phyloP scores from a whole-genome alignment of 1,140 invertebrate genomes.

The Whitmania pigra region DNA sequence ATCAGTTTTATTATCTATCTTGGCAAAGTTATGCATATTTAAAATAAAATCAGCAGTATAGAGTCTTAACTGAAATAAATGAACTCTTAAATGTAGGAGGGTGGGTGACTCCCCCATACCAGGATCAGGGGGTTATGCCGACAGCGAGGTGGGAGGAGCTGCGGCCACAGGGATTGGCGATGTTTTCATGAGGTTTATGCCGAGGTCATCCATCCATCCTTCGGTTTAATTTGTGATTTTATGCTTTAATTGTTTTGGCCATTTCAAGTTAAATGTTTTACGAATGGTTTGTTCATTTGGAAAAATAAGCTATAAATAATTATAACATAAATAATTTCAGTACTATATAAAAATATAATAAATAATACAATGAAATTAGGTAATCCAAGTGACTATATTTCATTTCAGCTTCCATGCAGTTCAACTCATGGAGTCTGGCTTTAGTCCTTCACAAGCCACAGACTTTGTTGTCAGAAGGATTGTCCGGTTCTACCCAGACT shows the following conservation, averaged over 20 bases:
- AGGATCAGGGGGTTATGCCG: conserved; percentile 88
- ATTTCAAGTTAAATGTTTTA: too few relatives aligned
- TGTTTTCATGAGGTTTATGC: conserved; percentile 84
- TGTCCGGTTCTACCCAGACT: conserved; percentile 57
- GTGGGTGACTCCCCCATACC: conserved; percentile 88
- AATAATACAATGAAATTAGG: too few relatives aligned
- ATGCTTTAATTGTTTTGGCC: too few relatives aligned
- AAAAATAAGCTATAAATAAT: too few relatives aligned
- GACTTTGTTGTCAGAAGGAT: conserved; percentile 30
- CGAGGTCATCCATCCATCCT: conserved; percentile 52
- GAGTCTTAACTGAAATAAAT: not conserved
- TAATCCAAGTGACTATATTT: not conserved
- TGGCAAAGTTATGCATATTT: too few relatives aligned
- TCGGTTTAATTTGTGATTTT: too few relatives aligned
- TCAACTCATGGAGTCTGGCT: conserved; percentile 30
- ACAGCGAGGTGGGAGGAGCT: conserved; percentile 75
- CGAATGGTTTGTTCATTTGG: too few relatives aligned
- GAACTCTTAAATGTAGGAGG: conserved; percentile 46
- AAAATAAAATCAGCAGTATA: too few relatives aligned
- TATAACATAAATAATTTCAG: too few relatives aligned
- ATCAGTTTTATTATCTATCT: too few relatives aligned
- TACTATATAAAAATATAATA: too few relatives aligned
- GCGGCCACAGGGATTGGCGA: conserved; percentile 91
- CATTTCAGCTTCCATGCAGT: conserved; percentile 33
- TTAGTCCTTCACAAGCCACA: conserved; percentile 28